phyloP scores from a whole-genome alignment of 2,113 vertebrate species.

The Vidua chalybeata region DNA sequence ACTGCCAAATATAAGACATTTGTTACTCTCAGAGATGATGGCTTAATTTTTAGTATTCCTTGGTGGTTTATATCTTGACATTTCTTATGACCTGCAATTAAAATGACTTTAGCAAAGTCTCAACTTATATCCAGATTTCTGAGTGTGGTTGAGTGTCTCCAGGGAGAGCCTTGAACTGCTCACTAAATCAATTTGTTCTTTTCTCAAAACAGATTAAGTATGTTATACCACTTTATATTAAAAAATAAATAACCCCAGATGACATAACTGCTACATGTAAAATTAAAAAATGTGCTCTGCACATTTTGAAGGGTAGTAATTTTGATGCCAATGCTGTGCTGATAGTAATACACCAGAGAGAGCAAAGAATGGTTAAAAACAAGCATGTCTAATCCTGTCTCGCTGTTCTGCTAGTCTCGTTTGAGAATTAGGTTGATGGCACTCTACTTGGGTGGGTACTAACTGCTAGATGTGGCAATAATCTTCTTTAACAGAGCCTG shows the following conservation, averaged over 20 bases:
- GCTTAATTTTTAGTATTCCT: conserved; percentile 58
- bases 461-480: conserved; percentile 44
- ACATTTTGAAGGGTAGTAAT: conserved; percentile 19
- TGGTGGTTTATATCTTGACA: conserved; percentile 31
- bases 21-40: conserved; percentile 22
- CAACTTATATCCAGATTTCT: conserved; percentile 37
- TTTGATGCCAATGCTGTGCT: conserved; percentile 33
- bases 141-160: conserved; percentile 21
- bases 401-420: neutral
- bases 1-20: neutral
- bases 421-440: conserved; percentile 52
- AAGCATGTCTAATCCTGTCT: conserved; percentile 70
- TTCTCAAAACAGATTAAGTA: conserved; percentile 57
- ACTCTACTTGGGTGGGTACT: conserved; percentile 51
- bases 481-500: conserved; percentile 1
- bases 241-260: conserved; percentile 52
- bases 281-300: conserved; percentile 6
- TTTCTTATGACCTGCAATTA: conserved; percentile 56
- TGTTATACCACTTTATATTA: conserved; percentile 35
- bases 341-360: conserved; percentile 40
- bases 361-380: conserved; percentile 61
- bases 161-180: conserved; percentile 39
- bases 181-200: conserved; percentile 50
- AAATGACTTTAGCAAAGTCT: conserved; percentile 12
- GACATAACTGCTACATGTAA: neutral